Conservation (phyloP, 2,888 invertebrate species). For the Merodon equestris region DNA sequence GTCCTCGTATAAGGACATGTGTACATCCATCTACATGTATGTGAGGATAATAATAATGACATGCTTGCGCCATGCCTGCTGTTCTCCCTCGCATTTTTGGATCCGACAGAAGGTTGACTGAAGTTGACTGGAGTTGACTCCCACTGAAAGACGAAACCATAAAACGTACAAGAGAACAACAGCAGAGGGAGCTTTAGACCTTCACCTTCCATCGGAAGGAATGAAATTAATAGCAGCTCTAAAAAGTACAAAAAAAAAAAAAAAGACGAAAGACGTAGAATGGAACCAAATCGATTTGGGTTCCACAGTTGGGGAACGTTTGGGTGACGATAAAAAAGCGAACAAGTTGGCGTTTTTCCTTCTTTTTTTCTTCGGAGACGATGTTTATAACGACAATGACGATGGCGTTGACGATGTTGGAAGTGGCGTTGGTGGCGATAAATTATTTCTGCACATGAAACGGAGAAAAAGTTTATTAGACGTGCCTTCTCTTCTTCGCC, state of each 20-base stretch:
- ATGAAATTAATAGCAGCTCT: conserved; percentile 49
- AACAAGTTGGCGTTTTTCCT: conserved; percentile 19
- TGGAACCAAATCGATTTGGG: conserved; percentile 7
- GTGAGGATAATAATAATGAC: conserved; percentile 58
- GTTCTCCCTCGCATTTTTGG: neutral
- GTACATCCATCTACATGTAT: neutral
- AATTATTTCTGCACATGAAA: conserved; percentile 48
- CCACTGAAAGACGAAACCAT: conserved; percentile 36
- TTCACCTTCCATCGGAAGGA: conserved; percentile 56
- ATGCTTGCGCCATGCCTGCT: conserved; percentile 35
- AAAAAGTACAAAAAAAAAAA: conserved; percentile 26
- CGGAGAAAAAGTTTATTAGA: conserved; percentile 27
- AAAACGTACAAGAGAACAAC: conserved; percentile 10
- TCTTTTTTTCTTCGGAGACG: conserved; percentile 21
- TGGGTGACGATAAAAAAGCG: conserved; percentile 38
- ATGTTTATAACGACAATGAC: conserved; percentile 12
- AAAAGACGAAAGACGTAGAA: conserved; percentile 21
- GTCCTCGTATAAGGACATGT: conserved; percentile 11
- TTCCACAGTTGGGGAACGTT: conserved; percentile 34
- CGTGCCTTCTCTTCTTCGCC: conserved; percentile 4
- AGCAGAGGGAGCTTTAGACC: conserved; percentile 31
- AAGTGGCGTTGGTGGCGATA: conserved; percentile 24
- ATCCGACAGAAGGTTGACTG: conserved; percentile 4
- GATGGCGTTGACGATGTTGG: conserved; percentile 4
- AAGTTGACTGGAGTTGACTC: conserved; percentile 49